These are phyloP conservation scores for Tuta absoluta DNA, from an alignment of 2,888 invertebrate genomes.

Conservation along the genomic window DNA sequence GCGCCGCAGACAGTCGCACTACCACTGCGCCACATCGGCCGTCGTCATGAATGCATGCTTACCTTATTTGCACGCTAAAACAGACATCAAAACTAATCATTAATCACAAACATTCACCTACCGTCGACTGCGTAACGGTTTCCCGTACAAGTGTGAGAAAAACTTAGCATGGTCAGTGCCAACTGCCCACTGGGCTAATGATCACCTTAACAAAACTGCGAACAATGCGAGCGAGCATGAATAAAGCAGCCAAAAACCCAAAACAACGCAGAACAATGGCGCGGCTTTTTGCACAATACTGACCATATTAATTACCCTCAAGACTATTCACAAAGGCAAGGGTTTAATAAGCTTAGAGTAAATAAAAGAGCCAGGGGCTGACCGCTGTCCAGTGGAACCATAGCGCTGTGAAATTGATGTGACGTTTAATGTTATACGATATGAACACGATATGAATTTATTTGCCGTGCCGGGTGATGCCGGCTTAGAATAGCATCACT, in stretches of 20 bases:
- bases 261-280: constrained; percentile 67
- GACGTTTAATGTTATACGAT: constrained; percentile 53
- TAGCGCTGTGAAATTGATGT: constrained; percentile 56
- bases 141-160: constrained; percentile 61
- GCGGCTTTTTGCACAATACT: constrained; percentile 70
- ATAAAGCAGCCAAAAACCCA: constrained; percentile 57
- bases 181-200: constrained; percentile 76
- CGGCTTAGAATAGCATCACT: no score
- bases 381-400: constrained; percentile 59
- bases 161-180: constrained; percentile 61
- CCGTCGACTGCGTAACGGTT: constrained; percentile 54
- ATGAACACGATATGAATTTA: not conserved
- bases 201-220: constrained; percentile 66
- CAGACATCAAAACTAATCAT: constrained; percentile 37
- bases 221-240: constrained; percentile 51
- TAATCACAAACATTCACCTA: constrained; percentile 43
- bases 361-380: constrained; percentile 68
- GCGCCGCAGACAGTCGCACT: no score
- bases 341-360: constrained; percentile 78
- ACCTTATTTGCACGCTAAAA: not conserved
- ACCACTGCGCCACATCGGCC: no score
- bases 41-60: no score
- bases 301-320: constrained; percentile 77
- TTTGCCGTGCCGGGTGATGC: no score
- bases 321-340: constrained; percentile 64